Evolutionary conservation across 2,113 vertebrate species (phyloP).

Genomic region (Synchiropus splendidus): DNA sequence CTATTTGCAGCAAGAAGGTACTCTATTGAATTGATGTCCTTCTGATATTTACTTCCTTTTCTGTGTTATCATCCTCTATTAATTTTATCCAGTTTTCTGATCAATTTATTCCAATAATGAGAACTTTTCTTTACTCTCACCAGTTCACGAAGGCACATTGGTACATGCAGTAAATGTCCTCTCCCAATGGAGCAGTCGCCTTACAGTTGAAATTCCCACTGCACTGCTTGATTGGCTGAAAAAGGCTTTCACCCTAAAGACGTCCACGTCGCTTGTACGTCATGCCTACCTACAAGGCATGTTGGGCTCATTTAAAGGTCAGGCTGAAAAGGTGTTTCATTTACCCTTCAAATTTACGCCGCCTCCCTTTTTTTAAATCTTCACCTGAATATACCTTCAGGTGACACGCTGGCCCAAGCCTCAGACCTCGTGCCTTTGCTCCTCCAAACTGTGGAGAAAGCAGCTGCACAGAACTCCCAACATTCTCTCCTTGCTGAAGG

Average conservation of each 20-base stretch:
- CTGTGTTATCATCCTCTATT: not conserved
- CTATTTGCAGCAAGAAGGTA: slow-evolving; percentile 94
- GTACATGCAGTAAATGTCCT: slow-evolving; percentile 84
- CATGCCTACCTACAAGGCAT: slow-evolving; percentile 91
- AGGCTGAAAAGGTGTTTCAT: slow-evolving; percentile 17
- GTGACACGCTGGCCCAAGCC: slow-evolving; percentile 80
- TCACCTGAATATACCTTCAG: slow-evolving; percentile 45
- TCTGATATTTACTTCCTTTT: not conserved
- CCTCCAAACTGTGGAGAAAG: slow-evolving; percentile 86
- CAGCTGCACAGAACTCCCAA: slow-evolving; percentile 83
- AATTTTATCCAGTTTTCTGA: too few relatives aligned
- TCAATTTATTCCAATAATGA: too few relatives aligned
- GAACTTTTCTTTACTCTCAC: not conserved
- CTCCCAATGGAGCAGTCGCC: slow-evolving; percentile 83
- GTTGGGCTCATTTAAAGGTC: slow-evolving; percentile 88
- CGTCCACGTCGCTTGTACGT: slow-evolving; percentile 83
- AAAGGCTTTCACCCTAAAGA: slow-evolving; percentile 91
- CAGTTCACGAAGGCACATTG: slow-evolving; percentile 90
- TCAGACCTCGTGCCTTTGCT: slow-evolving; percentile 77
- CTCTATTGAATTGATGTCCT: rapidly evolving
- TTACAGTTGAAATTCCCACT: slow-evolving; percentile 78
- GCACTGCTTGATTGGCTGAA: slow-evolving; percentile 86
- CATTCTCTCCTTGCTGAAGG: slow-evolving; percentile 79
- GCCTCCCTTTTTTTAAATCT: not conserved
- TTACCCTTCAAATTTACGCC: not conserved